Evolutionary conservation across 92 coral and sea anemone genomes (phyloP), one percentile per base, ranked within the genome.

Genomic region (Parazoanthus swiftii): DNA sequence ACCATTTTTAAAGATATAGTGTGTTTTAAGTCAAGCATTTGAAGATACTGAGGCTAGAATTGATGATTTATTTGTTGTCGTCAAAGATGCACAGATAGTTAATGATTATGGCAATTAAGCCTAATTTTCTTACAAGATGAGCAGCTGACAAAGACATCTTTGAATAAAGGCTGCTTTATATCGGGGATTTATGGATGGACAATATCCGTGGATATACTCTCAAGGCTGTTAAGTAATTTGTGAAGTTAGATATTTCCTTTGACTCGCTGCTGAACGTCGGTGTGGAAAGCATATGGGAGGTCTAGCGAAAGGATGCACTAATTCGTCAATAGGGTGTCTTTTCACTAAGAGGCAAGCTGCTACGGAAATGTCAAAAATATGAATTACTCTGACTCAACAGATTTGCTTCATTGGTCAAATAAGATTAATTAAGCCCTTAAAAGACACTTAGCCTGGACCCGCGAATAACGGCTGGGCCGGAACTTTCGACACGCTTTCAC

Each of bases 11-110:
- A 77, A 43, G 5, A 14, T 36, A 13, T 6, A 76, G 23, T n/a
- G n/a, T 5, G 29, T 25, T 37, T 13, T 8, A 80, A 84, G 26
- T 29, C 68, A 39, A 83, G 79, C 9, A 50, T 7, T 38, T 23
- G 48, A 8, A 72, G 77, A 68, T 68, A 70, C 78, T 70, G 42
- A 33, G 75, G 87, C n/a, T 71, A 59, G 42, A 46, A 26, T 16
- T 84, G 66, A 71, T 84, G 79, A 84, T 84, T 82, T 84, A 84
- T 84, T 84, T 84, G 70, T 71, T 84, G 86, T 84, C 87, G 79
- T 84, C 87, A 71, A 43, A 70, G n/a, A 23, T 9, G 21, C 38
- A 71, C 77, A 71, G 36, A 46, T 68, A 68, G 78, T 70, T 70
- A 8, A 58, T 83, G 78, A 83, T 83, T 83, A 83, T 83, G 87